Evolutionary conservation across 2,888 invertebrate genomes (phyloP), one percentile per base, ranked within the genome.

Genomic region (Eupeodes luniger): DNA sequence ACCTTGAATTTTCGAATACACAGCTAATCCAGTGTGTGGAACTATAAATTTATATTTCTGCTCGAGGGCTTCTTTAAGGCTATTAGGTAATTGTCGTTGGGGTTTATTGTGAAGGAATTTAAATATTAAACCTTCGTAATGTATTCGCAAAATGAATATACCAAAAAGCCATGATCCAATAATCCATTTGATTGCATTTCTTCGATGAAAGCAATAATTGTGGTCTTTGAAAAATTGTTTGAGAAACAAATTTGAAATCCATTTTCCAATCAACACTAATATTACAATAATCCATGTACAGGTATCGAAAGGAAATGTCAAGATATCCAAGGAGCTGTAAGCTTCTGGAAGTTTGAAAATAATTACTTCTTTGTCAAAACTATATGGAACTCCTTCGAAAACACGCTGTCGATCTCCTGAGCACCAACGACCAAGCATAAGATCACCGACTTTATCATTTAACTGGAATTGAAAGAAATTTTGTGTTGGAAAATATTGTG

Each of bases 371-470:
- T 49, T 49, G 7, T 66, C 27, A 7, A 66, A 66, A 2, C 9
- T 49, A 10, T 66, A 66, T 66, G 47, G 53, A 34, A 69, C 7
- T 16, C 49, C 67, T 5, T 49, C 27, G 3, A 67, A 67, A 34
- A n/a, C 9, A 9, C 27, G n/a, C 6, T 51, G 67, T 0, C 67
- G 27, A 6, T 49, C 47, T 19, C 34, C 34, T 27, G 44, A 6
- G 51, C 67, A 69, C 49, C 53, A 69, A 9, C n/a, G 14, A 6
- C 67, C 67, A n/a, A 53, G 10, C 34, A 69, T 53, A 4, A 69
- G 11, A 53, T 69, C 67, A 36, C 51, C 67, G n/a, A 10, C n/a
- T 53, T 36, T 36, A 19, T 53, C 67, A 36, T 69, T n/a, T 5
- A 69, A 53, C 67, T 69, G 53, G 12, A 69, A 69, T 51, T 47